Base-by-base conservation (phyloP, 2,888 invertebrate species). In the Creontiades dilutus region DNA sequence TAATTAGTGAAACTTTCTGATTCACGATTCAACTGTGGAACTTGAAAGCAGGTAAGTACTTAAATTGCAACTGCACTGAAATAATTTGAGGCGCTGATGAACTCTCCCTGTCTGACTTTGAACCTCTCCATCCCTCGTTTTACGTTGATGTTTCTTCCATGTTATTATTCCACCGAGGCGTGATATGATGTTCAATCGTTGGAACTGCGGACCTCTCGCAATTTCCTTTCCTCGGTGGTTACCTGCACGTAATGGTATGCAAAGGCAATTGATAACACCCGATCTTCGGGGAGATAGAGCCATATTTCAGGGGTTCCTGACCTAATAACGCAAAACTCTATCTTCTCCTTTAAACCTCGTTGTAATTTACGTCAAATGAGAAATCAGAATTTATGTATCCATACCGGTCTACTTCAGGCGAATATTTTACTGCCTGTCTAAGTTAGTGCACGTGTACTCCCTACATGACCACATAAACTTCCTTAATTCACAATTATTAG, bases 281-380 rank as follows among this genome's bases (percentile, higher is more conserved):
- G 80, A 80, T 80, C 37, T 48, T 48, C 46, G 19, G 46, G 80
- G 46, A 80, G 68, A 68, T 68, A 80, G 80, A 80, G 19, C 11
- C 46, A 48, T 80, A 80, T 80, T 80, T 80, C 80, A 80, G 46
- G 46, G 80, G 80, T 48, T 47, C 28, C 80, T 48, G 46, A 76
- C 0, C 80, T 80, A 80, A 80, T 80, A 80, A 80, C 46, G 80
- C 19, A 23, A 68, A 23, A 68, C 19, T 68, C 68, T 23, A 19
- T 68, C 68, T 19, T 68, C n/a, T 13, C 19, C 57, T n/a, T 14
- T 57, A 16, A 57, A 19, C n/a, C 68, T 68, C 12, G 68, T 2
- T 23, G 68, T 68, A 68, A 68, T 27, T 68, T 23, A 68, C 23
- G 68, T 68, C 9, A 23, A 27, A 68, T 23, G 68, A 23, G 68